Base-by-base conservation (phyloP, 2,888 invertebrate genomes). In the Abrostola tripartita region DNA sequence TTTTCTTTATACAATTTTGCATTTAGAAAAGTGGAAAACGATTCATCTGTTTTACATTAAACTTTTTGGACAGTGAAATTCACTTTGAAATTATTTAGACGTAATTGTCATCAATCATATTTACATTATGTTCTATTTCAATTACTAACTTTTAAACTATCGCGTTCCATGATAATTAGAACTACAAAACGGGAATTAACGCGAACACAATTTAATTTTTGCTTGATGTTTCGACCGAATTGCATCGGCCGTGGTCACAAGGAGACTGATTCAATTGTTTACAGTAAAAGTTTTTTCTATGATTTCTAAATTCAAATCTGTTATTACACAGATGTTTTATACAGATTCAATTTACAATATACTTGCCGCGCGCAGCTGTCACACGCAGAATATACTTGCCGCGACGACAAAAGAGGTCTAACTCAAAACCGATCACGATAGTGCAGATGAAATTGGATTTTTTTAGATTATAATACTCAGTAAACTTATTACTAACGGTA, bases 1-100 rank as follows among this genome's bases (percentile, higher is more conserved):
- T 74, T 79, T 80, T 62, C 35, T 65, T 67, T 78, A 79, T 71
- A 65, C 56, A 63, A 63, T 79, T 77, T 72, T 68, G 61, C 54
- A 66, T 72, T 68, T 60, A 37, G 38, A 76, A 58, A 64, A 55
- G 67, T 60, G 38, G 38, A 76, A 58, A 65, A 55, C 56, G 53
- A 71, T 68, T 75, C 58, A 67, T 70, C 54, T 71, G 64, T 61
- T 64, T 58, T 68, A 49, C 62, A 58, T 61, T 61, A 75, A 52
- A 63, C 63, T 55, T 49, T 71, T 71, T 53, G 40, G 44, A 65
- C 65, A 56, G 50, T 57, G 52, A 56, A 60, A 62, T 60, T 50
- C 49, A 60, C 42, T 57, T 44, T 56, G 35, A 24, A 52, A 61
- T 49, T 24, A n/a, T 44, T 71, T 37, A 6, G 52, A 61, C 49